Evolutionary conservation across 2,797 vertebrate species (phyloP), one percentile per base, ranked within the genome.

Genomic region (Monodelphis domestica): DNA sequence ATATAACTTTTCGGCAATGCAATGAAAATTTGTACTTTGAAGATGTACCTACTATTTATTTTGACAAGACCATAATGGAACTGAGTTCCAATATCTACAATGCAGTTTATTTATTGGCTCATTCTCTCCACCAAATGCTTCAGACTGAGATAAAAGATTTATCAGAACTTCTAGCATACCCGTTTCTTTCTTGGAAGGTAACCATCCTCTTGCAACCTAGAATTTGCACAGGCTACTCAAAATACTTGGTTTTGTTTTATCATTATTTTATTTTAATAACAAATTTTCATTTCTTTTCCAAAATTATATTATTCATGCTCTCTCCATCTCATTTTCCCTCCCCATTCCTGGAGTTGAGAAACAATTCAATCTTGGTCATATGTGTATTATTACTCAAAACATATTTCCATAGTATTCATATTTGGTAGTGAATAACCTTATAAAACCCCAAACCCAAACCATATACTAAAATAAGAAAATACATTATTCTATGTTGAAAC

Each of bases 1-100:
- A 52, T 30, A 88, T 88, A 2, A 29, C 51, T 29, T 50, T 30
- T 33, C 30, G 2, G 4, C 4, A 21, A 5, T 63, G 33, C 33
- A 4, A 6, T 15, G 33, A n/a, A 63, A 14, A 5, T 15, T 0
- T n/a, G 33, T n/a, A 59, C 33, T 63, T 63, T 4, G 6, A 30
- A n/a, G 3, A n/a, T 14, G 3, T n/a, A 15, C 14, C 12, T n/a
- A 0, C 14, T 63, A 14, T 17, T 1, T 5, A 15, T 15, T n/a
- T 63, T n/a, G 4, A 63, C 33, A 15, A 0, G 12, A 17, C n/a
- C 59, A 33, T 63, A 4, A 63, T 15, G 5, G 59, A 63, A 63
- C 4, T 63, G 12, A 63, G 14, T 63, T 15, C 3, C n/a, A 63
- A 63, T 63, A 14, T 63, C 15, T 63, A 63, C 30, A 63, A 63